These are phyloP conservation scores for Colletes gigas DNA, from an alignment of 1,140 invertebrate species.

Conservation along the genomic window DNA sequence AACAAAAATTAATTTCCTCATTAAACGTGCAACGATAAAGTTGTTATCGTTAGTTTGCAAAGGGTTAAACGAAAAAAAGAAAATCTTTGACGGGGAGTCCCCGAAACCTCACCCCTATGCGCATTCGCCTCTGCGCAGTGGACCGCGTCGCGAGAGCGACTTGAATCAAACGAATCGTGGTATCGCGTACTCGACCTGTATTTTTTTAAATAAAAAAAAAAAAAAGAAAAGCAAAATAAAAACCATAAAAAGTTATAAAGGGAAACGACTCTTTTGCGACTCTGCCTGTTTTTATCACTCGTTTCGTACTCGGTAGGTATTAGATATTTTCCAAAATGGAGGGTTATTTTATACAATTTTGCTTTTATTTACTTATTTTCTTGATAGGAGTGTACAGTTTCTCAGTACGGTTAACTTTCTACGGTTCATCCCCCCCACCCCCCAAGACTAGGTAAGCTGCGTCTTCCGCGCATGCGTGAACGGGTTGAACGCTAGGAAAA, in stretches of 20 bases:
- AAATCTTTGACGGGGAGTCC: too few species aligned
- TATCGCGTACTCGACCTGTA: conserved; percentile 30
- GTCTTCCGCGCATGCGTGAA: background rate
- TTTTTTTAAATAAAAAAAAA: conserved; percentile 41
- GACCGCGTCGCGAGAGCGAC: background rate
- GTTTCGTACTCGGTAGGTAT: conserved; percentile 22
- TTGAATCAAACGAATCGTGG: conserved; percentile 15
- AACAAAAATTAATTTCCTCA: too few species aligned
- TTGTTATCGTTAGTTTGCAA: too few species aligned
- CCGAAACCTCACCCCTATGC: background rate
- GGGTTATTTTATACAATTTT: too few species aligned
- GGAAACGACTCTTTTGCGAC: conserved; percentile 9
- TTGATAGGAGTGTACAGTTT: too few species aligned
- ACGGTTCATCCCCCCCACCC: too few species aligned
- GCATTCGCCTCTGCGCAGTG: conserved; percentile 21
- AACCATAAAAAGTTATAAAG: too few species aligned
- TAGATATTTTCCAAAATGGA: too few species aligned
- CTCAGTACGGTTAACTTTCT: too few species aligned
- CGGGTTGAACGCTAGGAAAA: background rate
- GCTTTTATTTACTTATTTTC: too few species aligned
- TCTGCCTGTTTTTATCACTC: background rate
- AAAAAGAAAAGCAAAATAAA: background rate
- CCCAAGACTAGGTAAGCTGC: background rate
- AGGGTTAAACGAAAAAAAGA: too few species aligned
- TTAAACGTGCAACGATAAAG: too few species aligned